Evolutionary conservation across 2,888 invertebrate genomes (phyloP).

Genomic region (Melieria omissa): DNA sequence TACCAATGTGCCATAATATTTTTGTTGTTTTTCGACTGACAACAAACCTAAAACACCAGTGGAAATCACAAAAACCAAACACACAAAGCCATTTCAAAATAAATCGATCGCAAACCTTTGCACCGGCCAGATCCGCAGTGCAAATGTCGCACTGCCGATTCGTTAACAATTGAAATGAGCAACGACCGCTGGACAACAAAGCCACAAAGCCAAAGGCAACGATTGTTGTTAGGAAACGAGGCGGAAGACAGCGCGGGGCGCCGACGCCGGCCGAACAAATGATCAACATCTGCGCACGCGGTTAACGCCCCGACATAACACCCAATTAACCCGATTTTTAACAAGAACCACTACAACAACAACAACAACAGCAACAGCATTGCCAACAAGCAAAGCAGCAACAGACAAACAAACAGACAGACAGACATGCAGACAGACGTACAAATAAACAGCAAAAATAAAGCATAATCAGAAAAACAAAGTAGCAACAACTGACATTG

Average conservation of each 20-base stretch:
- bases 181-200: constrained; percentile 21
- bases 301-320: constrained; percentile 57
- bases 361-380: constrained; percentile 30
- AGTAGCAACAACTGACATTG: constrained; percentile 25
- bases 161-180: constrained; percentile 29
- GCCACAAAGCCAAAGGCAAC: too few relatives aligned
- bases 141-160: constrained; percentile 24
- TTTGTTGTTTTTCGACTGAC: too few relatives aligned
- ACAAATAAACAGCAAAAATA: constrained; percentile 6
- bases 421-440: constrained; percentile 8
- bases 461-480: constrained; percentile 17
- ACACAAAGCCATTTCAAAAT: too few relatives aligned
- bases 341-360: constrained; percentile 46
- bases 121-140: too few relatives aligned
- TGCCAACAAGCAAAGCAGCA: not conserved
- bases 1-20: too few relatives aligned
- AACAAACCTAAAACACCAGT: too few relatives aligned
- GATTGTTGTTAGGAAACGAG: too few relatives aligned
- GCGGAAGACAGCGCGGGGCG: not conserved
- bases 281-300: constrained; percentile 42
- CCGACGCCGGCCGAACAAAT: constrained; percentile 26
- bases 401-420: constrained; percentile 22
- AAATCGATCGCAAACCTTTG: too few relatives aligned
- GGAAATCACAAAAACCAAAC: too few relatives aligned
- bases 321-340: constrained; percentile 61